Evolutionary conservation across 2,797 vertebrate genomes (phyloP).

Genomic region (Parambassis ranga): DNA sequence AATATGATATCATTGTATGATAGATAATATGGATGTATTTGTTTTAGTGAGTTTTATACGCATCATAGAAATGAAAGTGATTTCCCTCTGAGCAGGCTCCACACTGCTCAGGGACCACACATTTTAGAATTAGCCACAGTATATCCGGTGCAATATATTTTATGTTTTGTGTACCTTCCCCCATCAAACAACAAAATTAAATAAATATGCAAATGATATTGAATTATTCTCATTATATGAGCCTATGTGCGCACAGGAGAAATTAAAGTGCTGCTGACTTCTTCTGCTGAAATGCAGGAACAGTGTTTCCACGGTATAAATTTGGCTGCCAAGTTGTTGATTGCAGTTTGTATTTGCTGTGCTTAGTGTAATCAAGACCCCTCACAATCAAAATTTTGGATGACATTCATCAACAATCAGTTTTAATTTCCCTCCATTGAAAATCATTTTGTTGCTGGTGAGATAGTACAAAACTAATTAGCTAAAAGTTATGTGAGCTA

Average conservation of each 20-base stretch:
- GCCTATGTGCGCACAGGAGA: neutral
- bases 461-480: conserved; percentile 22
- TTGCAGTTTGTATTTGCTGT: conserved; percentile 26
- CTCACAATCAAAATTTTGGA: conserved; percentile 29
- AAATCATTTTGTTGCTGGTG: conserved; percentile 6
- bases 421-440: conserved; percentile 14
- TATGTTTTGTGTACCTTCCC: neutral
- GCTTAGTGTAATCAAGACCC: conserved; percentile 31
- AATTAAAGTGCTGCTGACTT: neutral
- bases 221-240: neutral
- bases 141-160: neutral
- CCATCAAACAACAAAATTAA: neutral
- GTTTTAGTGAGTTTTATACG: conserved; percentile 23
- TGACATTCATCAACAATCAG: conserved; percentile 21
- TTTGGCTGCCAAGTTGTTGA: conserved; percentile 18
- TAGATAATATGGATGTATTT: conserved; percentile 46
- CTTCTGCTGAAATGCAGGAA: conserved; percentile 1
- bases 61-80: conserved; percentile 11
- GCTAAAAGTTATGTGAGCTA: neutral
- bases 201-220: conserved; percentile 9
- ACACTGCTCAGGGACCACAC: neutral
- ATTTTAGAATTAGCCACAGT: neutral
- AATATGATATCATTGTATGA: no score
- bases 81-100: neutral
- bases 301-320: neutral